Base-by-base conservation (phyloP, 1,140 invertebrate species). In the Elysia chlorotica region DNA sequence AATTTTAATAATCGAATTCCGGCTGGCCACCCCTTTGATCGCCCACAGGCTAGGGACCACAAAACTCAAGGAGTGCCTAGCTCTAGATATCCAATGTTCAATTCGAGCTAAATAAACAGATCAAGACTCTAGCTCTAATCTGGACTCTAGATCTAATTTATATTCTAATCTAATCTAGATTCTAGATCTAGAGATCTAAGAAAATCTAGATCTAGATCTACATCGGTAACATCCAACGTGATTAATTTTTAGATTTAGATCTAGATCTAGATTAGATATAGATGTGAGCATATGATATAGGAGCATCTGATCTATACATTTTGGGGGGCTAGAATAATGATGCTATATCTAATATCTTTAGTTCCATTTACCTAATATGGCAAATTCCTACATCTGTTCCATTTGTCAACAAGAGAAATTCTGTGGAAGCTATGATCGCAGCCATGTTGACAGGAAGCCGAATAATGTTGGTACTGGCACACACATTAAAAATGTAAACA, bases 371-470 rank as follows among this genome's bases (percentile, higher is more conserved):
- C 67, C 67, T 70, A 59, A 70, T 59, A 30, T 70, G 31, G 31
- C 57, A 10, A 19, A 59, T 56, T 37, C 53, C 67, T 0, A 23
- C 67, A 5, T 30, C 37, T 59, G 17, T 25, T 37, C 67, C 67
- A 21, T 59, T 59, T 2, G 31, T 30, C 10, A 70, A 1, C 21
- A 70, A n/a, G 36, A 70, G 23, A 36, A 3, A 70, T 6, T 57
- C 67, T 3, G 37, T 23, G 54, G 53, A 59, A 35, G 67, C 17
- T 36, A 35, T 33, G 4, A 70, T n/a, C 53, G 56, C 53, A 25
- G 67, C 53, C 67, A 70, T 70, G 30, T 70, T 70, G 31, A 48
- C 57, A 70, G 67, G 36, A 70, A 57, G 67, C 36, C 23, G 10
- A 23, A 10, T 38, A 35, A n/a, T n/a, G n/a, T n/a, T n/a, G n/a